Evolutionary conservation across 2,113 vertebrate species (phyloP).

Genomic region (Porphyrio hochstetteri): DNA sequence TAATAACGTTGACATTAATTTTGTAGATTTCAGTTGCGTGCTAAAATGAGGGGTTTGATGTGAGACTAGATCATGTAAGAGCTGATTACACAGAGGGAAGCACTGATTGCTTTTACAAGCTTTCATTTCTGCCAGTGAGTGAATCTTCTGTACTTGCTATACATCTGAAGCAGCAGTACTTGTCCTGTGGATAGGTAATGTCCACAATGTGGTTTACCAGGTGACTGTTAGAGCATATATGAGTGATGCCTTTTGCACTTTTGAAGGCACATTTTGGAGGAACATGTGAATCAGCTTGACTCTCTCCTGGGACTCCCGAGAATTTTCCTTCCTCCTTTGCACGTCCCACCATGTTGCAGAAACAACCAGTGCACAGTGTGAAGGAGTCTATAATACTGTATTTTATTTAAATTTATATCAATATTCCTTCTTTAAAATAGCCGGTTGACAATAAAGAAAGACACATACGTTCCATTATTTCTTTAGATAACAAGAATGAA

Average conservation of each 20-base stretch:
- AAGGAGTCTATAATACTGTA: not conserved
- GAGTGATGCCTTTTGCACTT: not conserved
- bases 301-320: not conserved
- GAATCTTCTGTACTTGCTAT: not conserved
- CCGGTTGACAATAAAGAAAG: slow-evolving; percentile 27
- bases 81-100: not conserved
- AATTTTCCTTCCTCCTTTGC: not conserved
- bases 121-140: not conserved
- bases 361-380: not conserved
- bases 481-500: slow-evolving; percentile 71
- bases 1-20: slow-evolving; percentile 32
- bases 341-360: not conserved
- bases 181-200: not conserved
- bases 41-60: not conserved
- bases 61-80: not conserved
- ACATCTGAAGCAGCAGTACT: not conserved
- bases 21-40: not conserved
- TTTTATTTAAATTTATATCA: not conserved
- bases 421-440: not conserved
- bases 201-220: not conserved
- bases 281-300: not conserved
- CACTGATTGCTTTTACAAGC: not conserved
- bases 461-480: slow-evolving; percentile 54
- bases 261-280: not conserved
- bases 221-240: not conserved